These are phyloP conservation scores for Lerema accius DNA, from an alignment of 1,140 invertebrate species.

Conservation along the genomic window DNA sequence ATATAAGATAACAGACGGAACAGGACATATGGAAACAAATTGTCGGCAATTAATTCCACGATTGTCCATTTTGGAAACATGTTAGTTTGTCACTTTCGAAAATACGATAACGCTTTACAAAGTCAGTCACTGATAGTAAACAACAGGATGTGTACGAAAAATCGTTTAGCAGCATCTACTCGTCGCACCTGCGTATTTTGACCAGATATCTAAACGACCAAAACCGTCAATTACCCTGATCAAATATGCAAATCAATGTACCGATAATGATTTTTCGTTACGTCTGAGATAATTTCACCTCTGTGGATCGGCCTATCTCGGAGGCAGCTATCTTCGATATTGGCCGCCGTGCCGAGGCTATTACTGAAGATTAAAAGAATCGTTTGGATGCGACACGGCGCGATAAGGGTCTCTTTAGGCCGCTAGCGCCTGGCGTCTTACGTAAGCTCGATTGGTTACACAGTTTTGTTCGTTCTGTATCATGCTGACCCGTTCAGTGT, in stretches of 20 bases:
- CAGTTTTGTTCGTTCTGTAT: not conserved
- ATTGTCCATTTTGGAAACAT: too few species aligned
- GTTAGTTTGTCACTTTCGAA: too few species aligned
- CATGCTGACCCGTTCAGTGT: too few species aligned
- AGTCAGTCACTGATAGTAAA: too few species aligned
- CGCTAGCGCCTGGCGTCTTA: not conserved
- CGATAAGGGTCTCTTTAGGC: constrained; percentile 16
- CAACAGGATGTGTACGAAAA: too few species aligned
- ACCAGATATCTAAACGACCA: not conserved
- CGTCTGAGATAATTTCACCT: not conserved
- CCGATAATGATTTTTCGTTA: not conserved
- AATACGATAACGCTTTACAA: too few species aligned
- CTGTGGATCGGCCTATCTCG: not conserved
- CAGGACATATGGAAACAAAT: too few species aligned
- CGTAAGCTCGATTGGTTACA: constrained; percentile 3
- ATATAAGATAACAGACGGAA: too few species aligned
- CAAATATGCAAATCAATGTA: not conserved
- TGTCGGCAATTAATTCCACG: too few species aligned
- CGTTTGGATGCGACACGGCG: constrained; percentile 3
- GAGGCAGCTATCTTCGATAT: not conserved
- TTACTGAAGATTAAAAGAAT: constrained; percentile 32
- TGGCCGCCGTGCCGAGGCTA: constrained; percentile 11
- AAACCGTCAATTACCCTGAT: not conserved
- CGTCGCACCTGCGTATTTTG: not conserved
- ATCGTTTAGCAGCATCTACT: too few species aligned